A percentile compares a stretch with the other conserved stretches of the same genome.
Evolutionary conservation across 2,113 vertebrate genomes (phyloP).

Genomic region (Triplophysa siluroides): DNA sequence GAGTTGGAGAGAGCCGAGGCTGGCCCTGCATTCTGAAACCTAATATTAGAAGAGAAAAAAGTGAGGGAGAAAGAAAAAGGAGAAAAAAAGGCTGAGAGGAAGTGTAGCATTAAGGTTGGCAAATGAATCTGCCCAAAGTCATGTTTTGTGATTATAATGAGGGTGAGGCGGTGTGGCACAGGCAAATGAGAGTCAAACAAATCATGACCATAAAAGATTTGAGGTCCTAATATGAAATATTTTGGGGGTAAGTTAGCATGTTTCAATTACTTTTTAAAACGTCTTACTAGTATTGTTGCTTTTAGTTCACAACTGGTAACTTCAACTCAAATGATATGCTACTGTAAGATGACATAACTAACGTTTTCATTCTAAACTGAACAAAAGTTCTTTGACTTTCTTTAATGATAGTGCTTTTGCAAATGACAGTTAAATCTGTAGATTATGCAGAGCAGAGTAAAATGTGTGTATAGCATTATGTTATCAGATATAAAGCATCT

Average conservation of each 20-base stretch:
- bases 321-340: no score
- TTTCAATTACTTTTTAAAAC: no score
- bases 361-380: no score
- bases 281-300: no score
- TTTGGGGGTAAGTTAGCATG: no score
- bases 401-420: neutral
- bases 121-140: slow-evolving; percentile 36
- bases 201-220: slow-evolving; percentile 4
- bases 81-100: slow-evolving; percentile 18
- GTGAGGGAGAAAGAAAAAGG: neutral
- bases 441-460: neutral
- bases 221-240: neutral
- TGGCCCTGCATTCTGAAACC: slow-evolving; percentile 43
- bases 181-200: slow-evolving; percentile 18
- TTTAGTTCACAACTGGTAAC: no score
- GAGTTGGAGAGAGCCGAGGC: slow-evolving; percentile 32
- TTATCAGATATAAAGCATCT: slow-evolving; percentile 17
- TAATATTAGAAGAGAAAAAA: slow-evolving; percentile 34
- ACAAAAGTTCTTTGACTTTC: neutral
- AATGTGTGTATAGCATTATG: slow-evolving; percentile 6
- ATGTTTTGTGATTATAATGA: slow-evolving; percentile 44
- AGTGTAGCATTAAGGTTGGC: slow-evolving; percentile 35
- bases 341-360: no score
- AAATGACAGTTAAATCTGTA: neutral
- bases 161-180: slow-evolving; percentile 16